Evolutionary conservation across 2,797 vertebrate species (phyloP).

Genomic region (Hafferia zeledoni): DNA sequence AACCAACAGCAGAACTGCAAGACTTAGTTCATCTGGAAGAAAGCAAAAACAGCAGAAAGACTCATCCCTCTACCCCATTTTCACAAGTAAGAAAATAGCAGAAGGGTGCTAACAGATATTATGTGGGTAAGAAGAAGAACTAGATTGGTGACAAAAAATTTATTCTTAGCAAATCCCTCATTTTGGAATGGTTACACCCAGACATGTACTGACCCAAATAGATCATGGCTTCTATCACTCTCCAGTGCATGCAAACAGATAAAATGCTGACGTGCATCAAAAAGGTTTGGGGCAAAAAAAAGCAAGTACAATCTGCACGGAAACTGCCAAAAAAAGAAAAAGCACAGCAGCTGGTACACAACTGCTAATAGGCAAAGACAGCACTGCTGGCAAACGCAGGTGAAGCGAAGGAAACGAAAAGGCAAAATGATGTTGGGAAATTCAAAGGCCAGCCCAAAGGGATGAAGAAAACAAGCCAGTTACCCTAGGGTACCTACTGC

Average conservation of each 20-base stretch:
- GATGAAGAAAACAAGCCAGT: neutral
- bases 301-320: neutral
- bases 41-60: conserved; percentile 13
- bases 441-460: neutral
- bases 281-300: conserved; percentile 21
- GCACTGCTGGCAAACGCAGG: neutral
- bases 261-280: conserved; percentile 19
- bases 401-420: neutral
- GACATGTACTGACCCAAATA: conserved; percentile 44
- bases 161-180: conserved; percentile 8
- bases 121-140: conserved; percentile 20
- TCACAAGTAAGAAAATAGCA: conserved; percentile 19
- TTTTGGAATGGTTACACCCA: conserved; percentile 6
- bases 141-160: neutral
- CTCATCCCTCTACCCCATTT: neutral
- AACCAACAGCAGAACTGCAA: neutral
- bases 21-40: neutral
- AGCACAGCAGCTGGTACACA: neutral
- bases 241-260: neutral
- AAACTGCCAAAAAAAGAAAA: conserved; percentile 7
- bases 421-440: neutral
- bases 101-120: neutral
- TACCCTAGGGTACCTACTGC: neutral
- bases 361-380: conserved; percentile 21
- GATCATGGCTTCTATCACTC: conserved; percentile 17